Evolutionary conservation across 2,888 invertebrate species (phyloP), one percentile per base, ranked within the genome.

Genomic region (Torymus tubicola): DNA sequence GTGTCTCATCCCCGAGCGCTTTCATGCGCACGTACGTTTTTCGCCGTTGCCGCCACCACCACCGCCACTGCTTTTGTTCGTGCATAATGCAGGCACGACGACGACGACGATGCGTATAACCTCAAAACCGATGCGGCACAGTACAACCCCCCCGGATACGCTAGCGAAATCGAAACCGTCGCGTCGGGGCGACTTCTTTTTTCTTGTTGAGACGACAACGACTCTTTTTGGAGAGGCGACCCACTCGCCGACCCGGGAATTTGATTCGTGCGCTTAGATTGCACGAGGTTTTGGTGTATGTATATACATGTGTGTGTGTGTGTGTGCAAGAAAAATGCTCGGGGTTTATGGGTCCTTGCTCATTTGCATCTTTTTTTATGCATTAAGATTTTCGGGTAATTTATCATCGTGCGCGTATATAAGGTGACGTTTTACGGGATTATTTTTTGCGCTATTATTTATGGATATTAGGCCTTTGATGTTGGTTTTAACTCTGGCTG

Each of bases 131-230:
- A 76, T 69, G 68, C 75, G 13, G 10, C 14, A 11, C 16, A 58
- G 70, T 18, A 16, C 58, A 12, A 42, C 42, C 52, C 24, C 55
- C 42, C 70, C 77, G 77, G 77, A 78, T 69, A 69, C 71, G 31
- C 31, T 31, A 3, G 77, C 77, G 77, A 71, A 78, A 71, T 78
- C 77, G 77, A 78, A 71, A 71, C 70, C 77, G 53, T 24, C 71
- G 65, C 18, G 61, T 53, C 11, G 57, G 58, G 13, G 18, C 74
- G 58, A n/a, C 31, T 75, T 52, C 24, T 74, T 16, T 42, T 50
- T 64, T 21, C 24, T 58, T 50, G 55, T 73, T 24, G 42, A 42
- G 42, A 65, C n/a, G 65, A 53, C 68, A 13, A 24, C 24, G 55
- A 31, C 61, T 50, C 1, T 52, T 31, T 31, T 1, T 3, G 8